phyloP scores from a whole-genome alignment of 1,140 invertebrate species.

The Ridgeia piscesae region DNA sequence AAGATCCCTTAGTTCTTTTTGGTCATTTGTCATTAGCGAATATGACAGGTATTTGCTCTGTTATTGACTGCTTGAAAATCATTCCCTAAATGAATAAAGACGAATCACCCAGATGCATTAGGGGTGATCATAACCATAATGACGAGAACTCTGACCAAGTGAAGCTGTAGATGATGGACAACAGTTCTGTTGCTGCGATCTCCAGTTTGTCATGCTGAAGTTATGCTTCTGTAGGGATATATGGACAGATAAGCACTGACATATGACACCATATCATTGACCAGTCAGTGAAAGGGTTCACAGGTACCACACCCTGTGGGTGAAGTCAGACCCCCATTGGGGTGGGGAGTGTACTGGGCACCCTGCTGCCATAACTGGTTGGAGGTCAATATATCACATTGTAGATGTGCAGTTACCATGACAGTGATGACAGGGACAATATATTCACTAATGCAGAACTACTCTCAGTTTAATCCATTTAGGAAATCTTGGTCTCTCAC shows the following conservation, averaged over 20 bases:
- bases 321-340: too few species aligned
- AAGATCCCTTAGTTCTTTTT: too few species aligned
- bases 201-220: not conserved
- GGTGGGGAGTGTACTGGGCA: too few species aligned
- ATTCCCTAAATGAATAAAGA: too few species aligned
- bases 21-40: too few species aligned
- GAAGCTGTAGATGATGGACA: not conserved
- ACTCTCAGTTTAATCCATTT: not conserved
- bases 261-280: not conserved
- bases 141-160: not conserved
- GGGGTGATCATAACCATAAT: too few species aligned
- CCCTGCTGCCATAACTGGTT: not conserved
- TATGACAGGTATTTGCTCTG: too few species aligned
- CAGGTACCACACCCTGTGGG: not conserved
- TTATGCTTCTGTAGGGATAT: not conserved
- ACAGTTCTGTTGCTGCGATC: not conserved
- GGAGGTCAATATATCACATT: not conserved
- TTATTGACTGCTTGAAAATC: too few species aligned
- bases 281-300: not conserved
- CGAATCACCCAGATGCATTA: too few species aligned
- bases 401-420: not conserved
- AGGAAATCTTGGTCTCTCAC: not conserved
- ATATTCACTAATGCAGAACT: not conserved
- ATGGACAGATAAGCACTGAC: not conserved
- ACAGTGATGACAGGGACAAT: not conserved